Base-by-base conservation (phyloP, 1,140 invertebrate species). In the Drosophila littoralis region DNA sequence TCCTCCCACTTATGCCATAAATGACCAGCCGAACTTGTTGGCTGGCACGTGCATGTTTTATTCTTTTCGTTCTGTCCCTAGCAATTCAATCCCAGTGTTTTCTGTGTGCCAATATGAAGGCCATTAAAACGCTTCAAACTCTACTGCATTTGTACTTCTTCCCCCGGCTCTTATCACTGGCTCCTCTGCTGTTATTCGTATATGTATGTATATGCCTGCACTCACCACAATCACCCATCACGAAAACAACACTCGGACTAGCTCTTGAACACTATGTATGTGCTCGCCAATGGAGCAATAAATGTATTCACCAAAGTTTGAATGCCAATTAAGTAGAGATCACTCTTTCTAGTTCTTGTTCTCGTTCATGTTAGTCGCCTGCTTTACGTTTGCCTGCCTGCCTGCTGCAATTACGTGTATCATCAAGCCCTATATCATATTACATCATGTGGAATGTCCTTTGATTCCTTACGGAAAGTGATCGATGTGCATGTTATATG, bases 361-460 rank as follows among this genome's bases (percentile, higher is more conserved):
- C 52, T 67, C 58, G 74, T 65, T 85, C 58, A 85, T 84, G 57
- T 70, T 86, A 86, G 84, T 88, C 88, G 83, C 83, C 83, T 86
- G 83, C 83, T 75, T 84, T 32, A 55, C 59, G 54, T 75, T 77
- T 79, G 78, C 82, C 78, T 86, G 70, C 64, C 67, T 81, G 79
- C 82, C 83, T 82, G 71, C 79, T 79, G 71, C 70, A 82, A 82
- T 28, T 63, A 70, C 43, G 65, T 75, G 66, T 61, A 45, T 79
- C 82, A 88, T 82, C 51, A 61, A 76, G 43, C 33, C 61, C 58
- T 67, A 17, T 45, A 50, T 50, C 79, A 86, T 78, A 51, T 57
- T 38, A 63, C 76, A 63, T 63, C 65, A 79, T 69, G 38, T 69
- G 70, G 59, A 76, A 82, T 76, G 70, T 82, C 68, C 65, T 38